Evolutionary conservation across 1,140 invertebrate genomes (phyloP).

Genomic region (Lordiphosa clarofinis): DNA sequence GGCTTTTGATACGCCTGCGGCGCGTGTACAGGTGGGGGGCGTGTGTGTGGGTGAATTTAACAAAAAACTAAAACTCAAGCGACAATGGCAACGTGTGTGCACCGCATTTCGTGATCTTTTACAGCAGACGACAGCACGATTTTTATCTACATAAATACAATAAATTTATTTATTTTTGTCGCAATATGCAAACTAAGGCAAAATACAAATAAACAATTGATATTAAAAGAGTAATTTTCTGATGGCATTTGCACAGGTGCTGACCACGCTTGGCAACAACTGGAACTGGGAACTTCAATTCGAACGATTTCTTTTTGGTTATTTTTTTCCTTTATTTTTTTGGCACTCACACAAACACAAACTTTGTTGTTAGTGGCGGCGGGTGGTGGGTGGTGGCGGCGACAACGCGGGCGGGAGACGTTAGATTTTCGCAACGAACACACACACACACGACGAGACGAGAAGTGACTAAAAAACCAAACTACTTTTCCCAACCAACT

Average conservation of each 20-base stretch:
- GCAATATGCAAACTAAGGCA: constrained; percentile 16
- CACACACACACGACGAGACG: constrained; percentile 46
- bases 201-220: constrained; percentile 37
- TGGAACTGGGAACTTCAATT: constrained; percentile 23
- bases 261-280: constrained; percentile 33
- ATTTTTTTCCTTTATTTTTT: constrained; percentile 19
- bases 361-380: constrained; percentile 5
- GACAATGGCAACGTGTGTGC: constrained; percentile 22
- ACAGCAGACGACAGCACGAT: constrained; percentile 35
- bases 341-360: constrained; percentile 45
- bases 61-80: constrained; percentile 21
- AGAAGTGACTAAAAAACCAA: constrained; percentile 40
- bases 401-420: constrained; percentile 52
- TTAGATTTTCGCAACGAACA: constrained; percentile 55
- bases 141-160: constrained; percentile 55
- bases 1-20: constrained; percentile 29
- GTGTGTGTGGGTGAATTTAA: constrained; percentile 31
- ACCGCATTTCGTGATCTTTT: constrained; percentile 68
- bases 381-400: constrained; percentile 27
- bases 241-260: constrained; percentile 19
- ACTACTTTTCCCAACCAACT: constrained; percentile 48
- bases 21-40: constrained; percentile 30
- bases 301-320: constrained; percentile 15
- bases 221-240: constrained; percentile 28
- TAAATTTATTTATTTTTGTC: constrained; percentile 41